A percentile compares a stretch with the other conserved stretches of the same genome.
phyloP scores from a whole-genome alignment of 2,888 invertebrate species.

The Ichneumon xanthorius region DNA sequence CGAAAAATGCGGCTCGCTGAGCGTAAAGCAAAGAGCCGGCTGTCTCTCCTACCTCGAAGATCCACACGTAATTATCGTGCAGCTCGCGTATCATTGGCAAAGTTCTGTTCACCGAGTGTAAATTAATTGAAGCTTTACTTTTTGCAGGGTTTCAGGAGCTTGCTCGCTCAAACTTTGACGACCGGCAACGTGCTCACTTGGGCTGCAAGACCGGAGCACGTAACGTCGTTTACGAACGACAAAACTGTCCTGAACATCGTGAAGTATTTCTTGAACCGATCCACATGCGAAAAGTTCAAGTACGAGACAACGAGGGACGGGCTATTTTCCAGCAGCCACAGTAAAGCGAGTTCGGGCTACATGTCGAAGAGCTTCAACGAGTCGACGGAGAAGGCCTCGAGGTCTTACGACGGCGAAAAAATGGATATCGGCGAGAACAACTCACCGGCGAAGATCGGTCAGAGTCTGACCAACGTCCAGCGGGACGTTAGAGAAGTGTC shows the following conservation, averaged over 20 bases:
- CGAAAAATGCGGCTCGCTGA: conserved; percentile 89
- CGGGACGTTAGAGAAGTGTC: conserved; percentile 68
- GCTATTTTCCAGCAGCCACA: conserved; percentile 67
- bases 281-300: conserved; percentile 69
- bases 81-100: background rate
- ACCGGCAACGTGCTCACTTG: conserved; percentile 90
- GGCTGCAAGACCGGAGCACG: conserved; percentile 88
- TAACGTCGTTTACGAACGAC: conserved; percentile 92
- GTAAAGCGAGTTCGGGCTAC: conserved; percentile 70
- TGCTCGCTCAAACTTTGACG: conserved; percentile 92
- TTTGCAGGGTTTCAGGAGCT: conserved; percentile 89
- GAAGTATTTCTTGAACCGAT: conserved; percentile 87
- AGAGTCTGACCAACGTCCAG: conserved; percentile 56
- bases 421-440: conserved; percentile 78
- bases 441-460: conserved; percentile 54
- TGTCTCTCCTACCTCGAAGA: conserved; percentile 95
- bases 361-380: conserved; percentile 71
- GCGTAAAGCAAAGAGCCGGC: conserved; percentile 95
- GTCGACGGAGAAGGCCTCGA: conserved; percentile 69
- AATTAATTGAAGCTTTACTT: conserved; percentile 1
- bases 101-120: background rate
- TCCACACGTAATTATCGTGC: conserved; percentile 86
- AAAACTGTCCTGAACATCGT: conserved; percentile 90
- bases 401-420: conserved; percentile 74
- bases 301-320: conserved; percentile 66